Percentiles rank a stretch among this genome's conserved stretches.
These are phyloP conservation scores for Agonum fuliginosum DNA, from an alignment of 2,888 invertebrate genomes.

Conservation along the genomic window DNA sequence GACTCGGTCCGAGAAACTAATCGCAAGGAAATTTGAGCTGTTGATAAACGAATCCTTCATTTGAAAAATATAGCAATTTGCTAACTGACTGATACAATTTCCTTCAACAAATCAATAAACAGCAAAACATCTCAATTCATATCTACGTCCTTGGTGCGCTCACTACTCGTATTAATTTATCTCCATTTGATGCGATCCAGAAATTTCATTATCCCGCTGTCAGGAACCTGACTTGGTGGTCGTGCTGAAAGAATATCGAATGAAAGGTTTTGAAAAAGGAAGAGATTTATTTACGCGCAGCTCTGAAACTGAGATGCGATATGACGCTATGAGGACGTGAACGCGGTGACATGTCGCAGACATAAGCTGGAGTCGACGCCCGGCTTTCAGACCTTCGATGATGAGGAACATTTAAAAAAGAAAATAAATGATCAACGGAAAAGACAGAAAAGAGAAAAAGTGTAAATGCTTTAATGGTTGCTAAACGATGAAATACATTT, in stretches of 20 bases:
- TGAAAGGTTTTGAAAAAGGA: background rate
- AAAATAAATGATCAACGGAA: slow-evolving; percentile 28
- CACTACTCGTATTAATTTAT: slow-evolving; percentile 11
- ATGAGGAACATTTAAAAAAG: slow-evolving; percentile 27
- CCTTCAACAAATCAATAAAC: too few species aligned
- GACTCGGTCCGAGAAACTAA: too few species aligned
- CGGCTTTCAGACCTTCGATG: slow-evolving; percentile 1
- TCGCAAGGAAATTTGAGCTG: too few species aligned
- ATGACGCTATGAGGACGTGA: background rate
- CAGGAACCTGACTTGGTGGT: background rate
- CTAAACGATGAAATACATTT: too few species aligned
- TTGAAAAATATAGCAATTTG: too few species aligned
- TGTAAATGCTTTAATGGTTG: too few species aligned
- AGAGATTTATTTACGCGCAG: slow-evolving; percentile 25
- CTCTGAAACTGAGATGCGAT: slow-evolving; percentile 35
- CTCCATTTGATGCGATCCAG: background rate
- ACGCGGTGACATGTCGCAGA: background rate
- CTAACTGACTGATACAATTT: too few species aligned
- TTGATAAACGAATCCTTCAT: too few species aligned
- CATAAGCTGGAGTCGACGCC: background rate
- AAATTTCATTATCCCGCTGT: background rate
- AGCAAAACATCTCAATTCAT: too few species aligned
- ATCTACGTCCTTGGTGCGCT: background rate
- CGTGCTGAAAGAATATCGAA: slow-evolving; percentile 18
- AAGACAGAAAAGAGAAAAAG: too few species aligned